A percentile compares a stretch with the other conserved stretches of the same genome.
phyloP scores from a whole-genome alignment of 2,113 vertebrate species.

The Eudyptes chrysolophus region DNA sequence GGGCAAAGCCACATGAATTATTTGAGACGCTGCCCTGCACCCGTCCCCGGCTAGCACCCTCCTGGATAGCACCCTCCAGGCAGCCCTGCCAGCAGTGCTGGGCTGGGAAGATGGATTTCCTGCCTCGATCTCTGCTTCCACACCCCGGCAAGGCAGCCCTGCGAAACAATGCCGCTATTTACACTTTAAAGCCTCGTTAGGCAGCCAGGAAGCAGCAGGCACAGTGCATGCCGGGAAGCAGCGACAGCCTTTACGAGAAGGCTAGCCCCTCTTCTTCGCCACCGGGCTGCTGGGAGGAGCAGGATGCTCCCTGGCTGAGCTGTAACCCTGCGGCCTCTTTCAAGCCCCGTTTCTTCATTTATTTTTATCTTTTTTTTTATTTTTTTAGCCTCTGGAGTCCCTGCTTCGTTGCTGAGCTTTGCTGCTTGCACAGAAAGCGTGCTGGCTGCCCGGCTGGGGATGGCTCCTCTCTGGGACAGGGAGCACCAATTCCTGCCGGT shows the following conservation, averaged over 20 bases:
- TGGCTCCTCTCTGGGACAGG: neutral
- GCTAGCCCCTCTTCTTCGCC: neutral
- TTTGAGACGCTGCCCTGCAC: neutral
- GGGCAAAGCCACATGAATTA: neutral
- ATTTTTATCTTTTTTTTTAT: neutral
- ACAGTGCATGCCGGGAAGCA: slow-evolving; percentile 39
- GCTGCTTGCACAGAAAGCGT: fast-evolving
- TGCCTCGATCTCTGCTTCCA: neutral
- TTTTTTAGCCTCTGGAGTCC: neutral
- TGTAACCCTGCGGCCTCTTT: neutral
- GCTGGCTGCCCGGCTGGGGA: neutral
- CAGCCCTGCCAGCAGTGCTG: neutral
- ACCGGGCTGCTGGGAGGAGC: neutral
- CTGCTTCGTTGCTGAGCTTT: neutral
- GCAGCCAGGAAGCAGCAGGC: slow-evolving; percentile 37
- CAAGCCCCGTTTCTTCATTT: neutral
- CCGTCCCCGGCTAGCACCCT: neutral
- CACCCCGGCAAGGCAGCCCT: slow-evolving; percentile 16
- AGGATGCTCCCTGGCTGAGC: neutral
- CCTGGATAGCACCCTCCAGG: neutral
- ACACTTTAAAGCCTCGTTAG: slow-evolving; percentile 48
- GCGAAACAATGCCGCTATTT: slow-evolving; percentile 55
- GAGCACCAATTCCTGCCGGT: fast-evolving
- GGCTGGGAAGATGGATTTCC: neutral
- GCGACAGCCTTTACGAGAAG: neutral